Evolutionary conservation across 2,797 vertebrate species (phyloP).

Genomic region (Eulemur albifrons): DNA sequence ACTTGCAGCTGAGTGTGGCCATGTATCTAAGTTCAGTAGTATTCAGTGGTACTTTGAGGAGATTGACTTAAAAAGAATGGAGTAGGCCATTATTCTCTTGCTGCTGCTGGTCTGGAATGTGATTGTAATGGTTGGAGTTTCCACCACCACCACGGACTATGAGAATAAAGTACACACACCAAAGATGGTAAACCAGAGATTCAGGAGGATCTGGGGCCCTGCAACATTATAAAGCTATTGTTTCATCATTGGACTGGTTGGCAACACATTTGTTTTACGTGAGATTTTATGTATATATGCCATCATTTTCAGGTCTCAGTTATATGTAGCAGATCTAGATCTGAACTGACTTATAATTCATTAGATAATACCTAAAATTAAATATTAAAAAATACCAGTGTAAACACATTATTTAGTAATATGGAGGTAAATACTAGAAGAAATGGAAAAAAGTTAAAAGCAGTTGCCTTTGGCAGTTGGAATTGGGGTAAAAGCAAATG

Average conservation of each 20-base stretch:
- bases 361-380: constrained; percentile 24
- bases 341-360: neutral
- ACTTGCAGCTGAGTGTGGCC: neutral
- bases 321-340: neutral
- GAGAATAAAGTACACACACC: neutral
- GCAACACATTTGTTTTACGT: neutral
- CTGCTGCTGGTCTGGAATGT: neutral
- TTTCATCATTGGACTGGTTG: neutral
- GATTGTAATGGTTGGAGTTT: neutral
- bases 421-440: neutral
- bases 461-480: neutral
- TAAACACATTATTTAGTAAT: constrained; percentile 13
- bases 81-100: neutral
- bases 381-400: constrained; percentile 15
- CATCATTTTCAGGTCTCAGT: neutral
- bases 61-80: neutral
- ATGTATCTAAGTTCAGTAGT: neutral
- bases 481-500: neutral
- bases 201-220: neutral
- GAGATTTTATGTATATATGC: neutral
- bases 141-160: neutral
- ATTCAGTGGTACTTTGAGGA: neutral
- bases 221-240: neutral
- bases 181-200: neutral
- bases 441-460: neutral